Percentiles rank a stretch among this genome's conserved stretches.
Conservation (phyloP, 2,888 invertebrate species). For the Ormyrus rosae region DNA sequence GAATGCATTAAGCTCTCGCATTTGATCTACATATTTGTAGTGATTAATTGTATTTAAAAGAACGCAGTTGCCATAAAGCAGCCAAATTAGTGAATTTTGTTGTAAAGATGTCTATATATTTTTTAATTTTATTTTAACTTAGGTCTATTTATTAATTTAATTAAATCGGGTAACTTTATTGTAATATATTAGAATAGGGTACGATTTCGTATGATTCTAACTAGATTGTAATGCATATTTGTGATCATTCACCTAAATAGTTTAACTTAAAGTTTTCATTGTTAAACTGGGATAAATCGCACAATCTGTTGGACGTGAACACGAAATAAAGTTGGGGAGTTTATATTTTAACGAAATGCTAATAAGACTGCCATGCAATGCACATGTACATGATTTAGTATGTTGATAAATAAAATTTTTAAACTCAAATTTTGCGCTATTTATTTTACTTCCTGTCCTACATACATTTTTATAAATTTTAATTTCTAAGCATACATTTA, state of each 20-base stretch:
- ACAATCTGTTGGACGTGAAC: background rate
- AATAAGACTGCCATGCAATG: constrained; percentile 26
- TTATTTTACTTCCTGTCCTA: too few species aligned
- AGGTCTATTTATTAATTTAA: constrained; percentile 19
- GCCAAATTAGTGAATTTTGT: background rate
- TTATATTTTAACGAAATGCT: constrained; percentile 20
- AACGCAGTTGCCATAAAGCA: constrained; percentile 7
- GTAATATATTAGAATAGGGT: too few species aligned
- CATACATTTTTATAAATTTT: too few species aligned
- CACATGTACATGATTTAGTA: constrained; percentile 31
- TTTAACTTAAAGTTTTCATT: background rate
- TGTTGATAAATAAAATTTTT: constrained; percentile 41
- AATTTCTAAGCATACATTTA: too few species aligned
- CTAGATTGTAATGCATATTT: background rate
- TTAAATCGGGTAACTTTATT: background rate
- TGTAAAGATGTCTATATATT: background rate
- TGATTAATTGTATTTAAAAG: background rate
- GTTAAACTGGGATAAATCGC: background rate
- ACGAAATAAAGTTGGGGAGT: background rate
- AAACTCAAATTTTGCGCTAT: too few species aligned
- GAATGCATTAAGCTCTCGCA: background rate
- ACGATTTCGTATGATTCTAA: too few species aligned
- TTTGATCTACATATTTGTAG: too few species aligned
- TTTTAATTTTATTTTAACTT: background rate
- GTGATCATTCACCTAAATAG: background rate